Evolutionary conservation across 2,113 vertebrate species (phyloP), one percentile per base, ranked within the genome.

Genomic region (Chaetodon auriga): DNA sequence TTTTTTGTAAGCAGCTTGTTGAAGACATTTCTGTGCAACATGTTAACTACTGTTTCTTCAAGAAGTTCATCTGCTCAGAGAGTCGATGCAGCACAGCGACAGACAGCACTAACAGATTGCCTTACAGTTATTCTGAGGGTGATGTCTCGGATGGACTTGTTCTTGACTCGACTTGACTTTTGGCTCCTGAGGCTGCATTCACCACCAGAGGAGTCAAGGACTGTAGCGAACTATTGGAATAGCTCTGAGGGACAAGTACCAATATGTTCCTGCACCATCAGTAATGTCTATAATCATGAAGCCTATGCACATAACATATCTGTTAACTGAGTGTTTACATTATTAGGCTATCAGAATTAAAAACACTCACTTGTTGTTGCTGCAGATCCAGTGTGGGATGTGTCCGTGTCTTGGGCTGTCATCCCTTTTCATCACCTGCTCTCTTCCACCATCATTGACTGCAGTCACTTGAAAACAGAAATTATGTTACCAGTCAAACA

Each of bases 271-370:
- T 75, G 75, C 77, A 19, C 55, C 79, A 69, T 82, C 78, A 54
- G 63, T 57, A 68, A 3, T 61, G 78, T 86, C 85, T 77, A 57
- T 74, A 74, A 87, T 88, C 77, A 68, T 60, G 57, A 87, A 78
- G 84, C 76, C 82, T 90, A 88, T 89, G 88, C 87, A 89, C 85
- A 75, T 73, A 81, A 73, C 75, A 85, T 87, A 87, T 84, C 75
- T 83, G 70, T 73, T 83, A 78, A 80, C 78, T n/a, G 79, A 49
- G 68, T 83, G 83, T 90, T 85, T 80, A 86, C 75, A 68, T 79
- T 49, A 48, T 51, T 61, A 23, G 81, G 75, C 71, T 78, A 75
- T 66, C 65, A 80, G 65, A 64, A 60, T 62, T 81, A 65, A 65
- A 80, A 80, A 71, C 66, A 82, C 64, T 75, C 69, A 65, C 61